Evolutionary conservation across 2,113 vertebrate species (phyloP), one percentile per base, ranked within the genome.

Genomic region (Pygoscelis adeliae): DNA sequence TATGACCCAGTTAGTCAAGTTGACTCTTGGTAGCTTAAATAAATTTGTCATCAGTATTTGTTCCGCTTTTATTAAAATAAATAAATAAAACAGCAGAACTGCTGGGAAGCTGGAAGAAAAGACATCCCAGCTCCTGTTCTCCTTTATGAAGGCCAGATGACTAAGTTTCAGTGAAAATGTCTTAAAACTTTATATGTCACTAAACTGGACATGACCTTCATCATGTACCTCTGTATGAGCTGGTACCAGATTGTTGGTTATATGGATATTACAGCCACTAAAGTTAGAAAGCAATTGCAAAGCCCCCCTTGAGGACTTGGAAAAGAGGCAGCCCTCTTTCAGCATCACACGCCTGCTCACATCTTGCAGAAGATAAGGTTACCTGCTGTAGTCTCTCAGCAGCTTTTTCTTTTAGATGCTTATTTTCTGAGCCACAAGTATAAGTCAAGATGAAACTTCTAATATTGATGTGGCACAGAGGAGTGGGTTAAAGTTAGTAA

Each of bases 1-100:
- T 95, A 81, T 79, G 87, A 91, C 55, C 73, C 61, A 47, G 73
- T 92, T 87, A 74, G 15, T 91, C 82, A 66, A 53, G 50, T 44
- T n/a, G 69, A 71, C 38, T 96, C 0, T 29, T 4, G 32, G 56
- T 38, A 47, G 77, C 78, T 87, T 58, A 71, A 92, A 94, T 63
- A 49, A 53, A 92, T 89, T 93, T 87, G 72, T 61, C 73, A 71
- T 53, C 52, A 3, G 12, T 47, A 27, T 86, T 80, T 73, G 46
- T 81, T 90, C 32, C 18, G 49, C 30, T 88, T 42, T 26, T 36
- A 11, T 53, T 59, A 14, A 70, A 76, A 40, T 16, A 63, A 15
- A 78, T 18, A 50, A 66, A 87, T 4, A 40, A 87, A 38, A 0
- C 29, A 59, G 20, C 46, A 66, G 32, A 65, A 32, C 4, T 49